Evolutionary conservation across 2,113 vertebrate genomes (phyloP).

Genomic region (Climacteris rufus): DNA sequence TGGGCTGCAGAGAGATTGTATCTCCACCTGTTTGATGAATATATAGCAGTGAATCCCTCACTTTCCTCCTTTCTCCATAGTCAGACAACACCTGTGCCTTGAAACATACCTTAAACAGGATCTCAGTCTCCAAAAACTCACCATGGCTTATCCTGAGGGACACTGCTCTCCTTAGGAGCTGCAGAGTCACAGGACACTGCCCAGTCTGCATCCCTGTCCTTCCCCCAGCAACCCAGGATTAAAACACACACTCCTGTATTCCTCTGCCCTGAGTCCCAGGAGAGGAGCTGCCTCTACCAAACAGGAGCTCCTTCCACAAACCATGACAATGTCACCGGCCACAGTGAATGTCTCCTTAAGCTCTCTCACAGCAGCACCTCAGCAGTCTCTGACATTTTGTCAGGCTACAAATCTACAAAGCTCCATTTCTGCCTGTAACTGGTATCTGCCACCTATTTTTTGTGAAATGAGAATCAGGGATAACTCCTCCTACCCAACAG

Average conservation of each 20-base stretch:
- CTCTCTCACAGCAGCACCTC: neutral
- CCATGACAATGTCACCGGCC: neutral
- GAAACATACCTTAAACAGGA: neutral
- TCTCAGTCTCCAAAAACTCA: neutral
- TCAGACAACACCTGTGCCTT: neutral
- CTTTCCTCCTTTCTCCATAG: neutral
- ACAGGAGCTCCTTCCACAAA: neutral
- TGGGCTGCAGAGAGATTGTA: neutral
- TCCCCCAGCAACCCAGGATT: neutral
- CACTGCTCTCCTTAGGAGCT: fast-evolving
- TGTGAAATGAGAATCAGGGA: neutral
- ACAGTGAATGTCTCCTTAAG: neutral
- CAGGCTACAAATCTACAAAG: neutral
- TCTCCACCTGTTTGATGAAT: neutral
- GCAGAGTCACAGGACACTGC: neutral
- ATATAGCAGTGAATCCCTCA: neutral
- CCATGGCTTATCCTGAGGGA: neutral
- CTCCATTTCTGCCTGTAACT: neutral
- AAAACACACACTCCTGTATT: neutral
- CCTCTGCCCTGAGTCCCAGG: neutral
- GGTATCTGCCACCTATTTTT: neutral
- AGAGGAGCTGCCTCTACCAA: neutral
- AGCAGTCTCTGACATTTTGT: neutral
- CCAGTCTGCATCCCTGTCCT: neutral
- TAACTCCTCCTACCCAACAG: neutral